Evolutionary conservation across 2,113 vertebrate genomes (phyloP), one percentile per base, ranked within the genome.

Genomic region (Odontesthes bonariensis): DNA sequence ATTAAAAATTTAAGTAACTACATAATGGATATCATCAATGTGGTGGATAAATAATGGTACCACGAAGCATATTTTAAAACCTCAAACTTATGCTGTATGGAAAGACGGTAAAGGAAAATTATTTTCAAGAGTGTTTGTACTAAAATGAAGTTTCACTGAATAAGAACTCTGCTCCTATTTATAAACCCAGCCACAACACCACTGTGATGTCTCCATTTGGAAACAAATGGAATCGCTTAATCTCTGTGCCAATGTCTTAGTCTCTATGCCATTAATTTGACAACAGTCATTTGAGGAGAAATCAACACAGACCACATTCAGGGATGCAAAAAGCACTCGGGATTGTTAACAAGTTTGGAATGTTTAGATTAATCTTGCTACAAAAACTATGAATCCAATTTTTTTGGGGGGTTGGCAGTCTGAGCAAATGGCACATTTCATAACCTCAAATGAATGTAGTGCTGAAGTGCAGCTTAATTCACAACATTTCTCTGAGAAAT

Each of bases 201-300:
- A 57, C 72, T 75, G 56, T 46, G 61, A 38, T 38, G 35, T 38
- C 35, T 38, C 7, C 35, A 38, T 38, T 38, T 38, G 69, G 52
- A 80, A 80, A 83, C 69, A 82, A 82, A 83, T 83, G 72, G 38
- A 53, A 62, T 62, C 71, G 62, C 40, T 59, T 68, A 78, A 85
- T 85, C 77, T 81, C 22, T 77, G 75, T 64, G 69, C 56, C 60
- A 77, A 59, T 59, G 77, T 66, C 46, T 63, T 64, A 77, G 83
- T 85, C 74, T 81, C 31, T 77, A 78, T 61, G 69, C 60, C 60
- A 77, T 89, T 84, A 84, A 82, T 83, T 68, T 86, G 81, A 78
- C 83, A 82, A 62, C 47, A 76, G 64, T 58, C 74, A 69, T 86
- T 88, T 83, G 64, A 57, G 56, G 49, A 55, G 64, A 63, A 76